A percentile compares a stretch with the other conserved stretches of the same genome.
Conservation (phyloP, 2,113 vertebrate genomes). For the Podarcis muralis region DNA sequence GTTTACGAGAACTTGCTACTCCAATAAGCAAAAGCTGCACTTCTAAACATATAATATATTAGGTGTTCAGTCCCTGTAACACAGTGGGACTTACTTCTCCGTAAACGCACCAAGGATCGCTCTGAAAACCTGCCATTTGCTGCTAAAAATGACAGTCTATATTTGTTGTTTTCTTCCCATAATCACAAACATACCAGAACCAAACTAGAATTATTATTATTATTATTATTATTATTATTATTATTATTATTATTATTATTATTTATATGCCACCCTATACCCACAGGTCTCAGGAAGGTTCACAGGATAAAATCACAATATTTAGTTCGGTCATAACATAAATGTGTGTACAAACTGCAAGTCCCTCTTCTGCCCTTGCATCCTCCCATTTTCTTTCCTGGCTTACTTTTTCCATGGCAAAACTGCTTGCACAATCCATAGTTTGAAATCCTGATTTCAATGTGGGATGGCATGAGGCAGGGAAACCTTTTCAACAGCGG, state of each 20-base stretch:
- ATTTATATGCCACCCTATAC: too few species aligned
- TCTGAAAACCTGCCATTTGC: background rate
- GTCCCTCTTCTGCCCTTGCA: background rate
- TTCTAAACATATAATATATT: background rate
- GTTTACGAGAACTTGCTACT: background rate
- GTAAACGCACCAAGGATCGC: background rate
- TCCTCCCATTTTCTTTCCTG: background rate
- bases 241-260: too few species aligned
- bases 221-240: too few species aligned
- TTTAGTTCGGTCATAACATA: background rate
- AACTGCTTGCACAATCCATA: background rate
- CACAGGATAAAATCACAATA: too few species aligned
- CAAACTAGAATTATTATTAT: background rate
- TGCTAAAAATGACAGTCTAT: background rate
- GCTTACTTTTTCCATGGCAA: background rate
- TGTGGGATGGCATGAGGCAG: background rate
- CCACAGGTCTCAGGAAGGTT: too few species aligned
- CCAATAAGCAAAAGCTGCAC: background rate
- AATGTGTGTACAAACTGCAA: background rate
- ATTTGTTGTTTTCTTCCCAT: background rate
- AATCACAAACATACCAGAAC: background rate
- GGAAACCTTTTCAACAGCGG: too few species aligned
- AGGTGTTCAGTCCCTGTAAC: background rate
- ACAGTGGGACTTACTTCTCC: background rate
- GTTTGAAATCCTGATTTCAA: background rate